Base-by-base conservation (phyloP, 1,140 invertebrate genomes). In the Drosophila ananassae region DNA sequence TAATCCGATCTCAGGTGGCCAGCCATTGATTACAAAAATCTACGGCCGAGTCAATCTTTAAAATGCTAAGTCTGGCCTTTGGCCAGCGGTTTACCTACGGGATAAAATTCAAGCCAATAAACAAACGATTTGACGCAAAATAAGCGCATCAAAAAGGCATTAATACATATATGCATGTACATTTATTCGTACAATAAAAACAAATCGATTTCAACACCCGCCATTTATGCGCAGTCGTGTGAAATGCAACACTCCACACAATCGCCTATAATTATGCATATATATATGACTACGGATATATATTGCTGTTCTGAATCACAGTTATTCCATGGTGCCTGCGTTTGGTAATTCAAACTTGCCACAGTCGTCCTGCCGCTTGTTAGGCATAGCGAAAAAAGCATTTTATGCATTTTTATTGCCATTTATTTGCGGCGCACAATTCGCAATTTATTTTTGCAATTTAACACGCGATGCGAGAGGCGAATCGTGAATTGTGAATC, bases 391-490 rank as follows among this genome's bases (percentile, higher is more conserved):
- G 79, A 74, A 79, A 69, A 77, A 89, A 73, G 44, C 83, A 89
- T 89, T 87, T 82, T 79, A 79, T 79, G 73, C 68, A 87, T 89
- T 89, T 89, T 89, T 89, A 89, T 89, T 89, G 83, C 72, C 76
- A 85, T 81, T 81, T 77, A 74, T 74, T 68, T 79, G 56, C 66
- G 57, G 54, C 61, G 69, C 71, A 64, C 82, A 81, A 85, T 85
- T 87, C 68, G 69, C 77, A 82, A 89, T 87, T 87, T 87, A 89
- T 87, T 79, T 83, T 87, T 87, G 83, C 83, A 89, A 87, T 87
- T 87, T 87, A 89, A 87, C 83, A 87, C 83, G 83, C 83, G 71
- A 77, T 62, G 63, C 61, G 69, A 62, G 24, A 28, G 44, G 41
- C 58, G 25, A 22, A 39, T 28, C 12, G n/a, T 21, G 25, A 48